Base-by-base conservation (phyloP, 2,888 invertebrate species). In the Bombylius major region DNA sequence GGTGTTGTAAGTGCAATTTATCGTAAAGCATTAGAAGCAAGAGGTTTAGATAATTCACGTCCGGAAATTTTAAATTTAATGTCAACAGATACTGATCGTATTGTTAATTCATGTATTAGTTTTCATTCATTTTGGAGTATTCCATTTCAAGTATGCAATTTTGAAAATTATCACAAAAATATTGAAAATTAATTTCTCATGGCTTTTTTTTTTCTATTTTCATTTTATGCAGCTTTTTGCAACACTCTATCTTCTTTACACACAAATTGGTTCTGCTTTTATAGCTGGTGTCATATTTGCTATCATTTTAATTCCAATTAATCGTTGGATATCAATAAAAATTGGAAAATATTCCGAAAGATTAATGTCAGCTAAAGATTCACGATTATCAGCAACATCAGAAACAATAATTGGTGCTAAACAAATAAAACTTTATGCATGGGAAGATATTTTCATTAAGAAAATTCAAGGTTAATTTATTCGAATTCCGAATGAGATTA, bases 51-150 rank as follows among this genome's bases (percentile, higher is more conserved):
- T 39, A 68, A 70, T 46, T 64, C 79, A 13, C 78, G 87, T 47
- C 97, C 97, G 0, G 90, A 97, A 77, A 87, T 98, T 56, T 82
- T 96, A 3, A 98, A 98, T 75, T 89, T 93, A 64, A 94, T 98
- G 89, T 96, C 95, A 39, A 94, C 94, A 0, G 98, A 99, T 70
- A 88, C 90, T 0, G 95, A 97, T 70, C 81, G 97, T 63, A 90
- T 98, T 62, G 89, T 95, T 0, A 96, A 96, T 73, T 90, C 96
- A 32, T 95, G 94, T 73, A 87, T 92, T 4, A 95, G 94, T 75
- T 96, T 99, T 70, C 98, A 98, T 76, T 86, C 91, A 6, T 79
- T 96, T 63, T 98, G 98, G 97, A 96, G 95, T 73, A 87, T 97
- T 68, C 97, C 97, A 7, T 79, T 96, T 66, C 91, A 90, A 79